Base-by-base conservation (phyloP, 2,113 vertebrate species). In the Brachirus orientalis region DNA sequence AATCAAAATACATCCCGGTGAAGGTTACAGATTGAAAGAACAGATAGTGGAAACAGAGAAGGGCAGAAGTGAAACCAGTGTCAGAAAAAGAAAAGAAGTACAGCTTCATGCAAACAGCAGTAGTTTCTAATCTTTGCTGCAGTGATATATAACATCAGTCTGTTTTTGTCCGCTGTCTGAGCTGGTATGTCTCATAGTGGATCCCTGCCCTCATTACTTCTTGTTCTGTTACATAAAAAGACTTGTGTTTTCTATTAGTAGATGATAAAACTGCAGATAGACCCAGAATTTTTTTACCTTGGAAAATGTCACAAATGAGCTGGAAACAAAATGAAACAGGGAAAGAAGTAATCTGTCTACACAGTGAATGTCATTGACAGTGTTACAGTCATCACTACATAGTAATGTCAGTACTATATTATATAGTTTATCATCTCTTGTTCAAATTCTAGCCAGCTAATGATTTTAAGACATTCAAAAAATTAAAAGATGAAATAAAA, bases 1-100 rank as follows among this genome's bases (percentile, higher is more conserved):
- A 63, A 76, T 88, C 77, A 75, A 64, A 83, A 84, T 54, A 37
- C 44, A 64, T 69, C 22, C 51, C 13, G 59, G 53, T 69, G 52
- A 67, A 72, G 53, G 66, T 67, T 77, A 69, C 47, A 67, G 81
- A 81, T 69, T 58, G 51, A 60, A 56, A 48, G 33, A 35, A 45
- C 4, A 36, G 65, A 69, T 22, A 10, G 33, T 13, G 63, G 54
- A 61, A 65, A 60, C 75, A 46, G 46, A 57, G 45, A 74, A 45
- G 62, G 35, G 62, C 74, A 75, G 73, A 78, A 77, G 67, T 64
- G 54, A 81, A 80, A 75, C 43, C 6, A 3, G 35, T 13, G 0
- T 20, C 10, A 36, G 47, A 5, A 18, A 37, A 14, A 79, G 40
- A 54, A 17, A 52, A 44, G 19, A n/a, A 56, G 35, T 38, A 6